Conservation (phyloP, 2,888 invertebrate genomes). For the Melangyna quadrimaculata region DNA sequence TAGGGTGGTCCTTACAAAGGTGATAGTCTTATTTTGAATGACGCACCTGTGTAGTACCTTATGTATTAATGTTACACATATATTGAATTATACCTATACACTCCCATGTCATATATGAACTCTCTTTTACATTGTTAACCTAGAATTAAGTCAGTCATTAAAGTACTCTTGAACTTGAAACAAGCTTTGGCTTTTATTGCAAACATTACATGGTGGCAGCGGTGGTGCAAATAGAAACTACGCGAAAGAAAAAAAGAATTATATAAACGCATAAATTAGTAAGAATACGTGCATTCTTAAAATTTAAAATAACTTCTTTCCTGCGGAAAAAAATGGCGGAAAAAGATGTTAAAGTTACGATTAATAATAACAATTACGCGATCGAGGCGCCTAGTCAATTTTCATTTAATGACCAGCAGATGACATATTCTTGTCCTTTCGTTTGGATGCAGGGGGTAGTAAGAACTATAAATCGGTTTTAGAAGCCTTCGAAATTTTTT, state of each 20-base stretch:
- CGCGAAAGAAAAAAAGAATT: background rate
- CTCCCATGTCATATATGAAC: no score
- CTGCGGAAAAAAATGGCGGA: background rate
- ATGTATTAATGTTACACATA: no score
- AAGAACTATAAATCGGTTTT: background rate
- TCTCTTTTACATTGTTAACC: no score
- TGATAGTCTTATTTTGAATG: no score
- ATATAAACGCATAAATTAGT: no score
- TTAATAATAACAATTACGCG: background rate
- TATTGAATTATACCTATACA: no score
- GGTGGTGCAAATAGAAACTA: background rate
- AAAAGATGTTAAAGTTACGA: background rate
- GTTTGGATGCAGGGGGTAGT: background rate
- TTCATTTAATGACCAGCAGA: background rate
- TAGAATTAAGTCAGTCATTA: no score
- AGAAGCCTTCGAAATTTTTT: conserved; percentile 2
- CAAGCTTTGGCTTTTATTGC: no score
- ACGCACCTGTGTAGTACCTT: no score
- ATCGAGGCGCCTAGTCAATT: background rate
- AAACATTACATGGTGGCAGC: background rate
- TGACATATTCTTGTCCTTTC: background rate
- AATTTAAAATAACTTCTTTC: background rate
- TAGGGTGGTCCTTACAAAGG: no score
- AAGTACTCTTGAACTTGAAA: no score
- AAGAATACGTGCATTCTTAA: background rate